Evolutionary conservation across 2,797 vertebrate species (phyloP).

Genomic region (Masticophis lateralis): DNA sequence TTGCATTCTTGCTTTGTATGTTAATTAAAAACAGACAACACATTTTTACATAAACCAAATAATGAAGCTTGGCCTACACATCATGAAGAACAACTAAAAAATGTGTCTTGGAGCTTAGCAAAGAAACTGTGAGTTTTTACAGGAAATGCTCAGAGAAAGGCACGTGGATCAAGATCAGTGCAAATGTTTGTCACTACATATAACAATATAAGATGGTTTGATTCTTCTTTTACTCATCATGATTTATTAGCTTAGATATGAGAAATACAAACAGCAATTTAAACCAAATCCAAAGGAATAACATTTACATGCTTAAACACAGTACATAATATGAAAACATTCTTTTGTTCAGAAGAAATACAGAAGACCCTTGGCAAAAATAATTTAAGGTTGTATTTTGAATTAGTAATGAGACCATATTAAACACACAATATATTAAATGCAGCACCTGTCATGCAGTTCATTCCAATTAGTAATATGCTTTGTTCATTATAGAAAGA

Average conservation of each 20-base stretch:
- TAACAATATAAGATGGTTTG: background rate
- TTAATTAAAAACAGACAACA: background rate
- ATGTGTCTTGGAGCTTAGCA: background rate
- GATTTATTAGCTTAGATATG: background rate
- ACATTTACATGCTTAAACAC: background rate
- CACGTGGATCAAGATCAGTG: background rate
- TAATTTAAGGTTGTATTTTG: constrained; percentile 13
- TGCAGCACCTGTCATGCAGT: background rate
- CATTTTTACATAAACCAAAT: background rate
- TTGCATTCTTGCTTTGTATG: background rate
- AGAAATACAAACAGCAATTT: background rate
- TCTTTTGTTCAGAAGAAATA: background rate
- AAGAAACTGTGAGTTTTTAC: background rate
- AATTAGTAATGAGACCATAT: background rate
- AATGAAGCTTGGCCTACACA: background rate
- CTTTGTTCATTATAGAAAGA: background rate
- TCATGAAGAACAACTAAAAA: background rate
- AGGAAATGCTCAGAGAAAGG: background rate
- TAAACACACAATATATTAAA: background rate
- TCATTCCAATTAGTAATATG: background rate
- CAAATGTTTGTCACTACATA: background rate
- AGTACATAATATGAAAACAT: background rate
- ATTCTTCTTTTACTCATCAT: background rate
- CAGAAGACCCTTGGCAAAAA: background rate
- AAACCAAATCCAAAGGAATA: background rate